A percentile compares a stretch with the other conserved stretches of the same genome.
Conservation (phyloP, 1,140 invertebrate species). For the Copidosoma floridanum region DNA sequence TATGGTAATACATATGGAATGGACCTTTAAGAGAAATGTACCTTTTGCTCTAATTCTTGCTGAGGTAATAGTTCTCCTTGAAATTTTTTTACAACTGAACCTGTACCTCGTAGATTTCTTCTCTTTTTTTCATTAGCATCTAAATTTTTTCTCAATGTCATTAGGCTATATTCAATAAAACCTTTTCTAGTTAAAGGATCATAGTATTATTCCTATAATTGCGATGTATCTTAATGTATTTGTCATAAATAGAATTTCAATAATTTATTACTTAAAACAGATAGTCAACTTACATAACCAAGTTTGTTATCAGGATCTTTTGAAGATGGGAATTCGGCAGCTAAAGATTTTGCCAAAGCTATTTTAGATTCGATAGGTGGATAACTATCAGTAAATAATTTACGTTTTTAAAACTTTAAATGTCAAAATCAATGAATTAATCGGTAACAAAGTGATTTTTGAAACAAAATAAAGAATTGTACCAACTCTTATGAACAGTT, state of each 20-base stretch:
- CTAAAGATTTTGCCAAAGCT: background rate
- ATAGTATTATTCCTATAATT: background rate
- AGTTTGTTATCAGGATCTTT: background rate
- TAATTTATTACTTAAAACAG: background rate
- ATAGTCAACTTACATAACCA: background rate
- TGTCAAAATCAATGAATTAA: no score
- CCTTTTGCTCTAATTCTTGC: no score
- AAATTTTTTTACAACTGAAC: no score
- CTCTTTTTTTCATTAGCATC: background rate
- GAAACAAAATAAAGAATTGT: background rate
- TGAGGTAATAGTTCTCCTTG: background rate
- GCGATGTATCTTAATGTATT: background rate
- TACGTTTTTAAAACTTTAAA: no score
- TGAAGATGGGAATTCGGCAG: background rate
- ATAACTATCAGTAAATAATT: no score
- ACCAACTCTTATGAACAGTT: background rate
- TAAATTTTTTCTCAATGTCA: background rate
- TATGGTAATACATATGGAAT: no score
- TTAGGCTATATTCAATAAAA: no score
- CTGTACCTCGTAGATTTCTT: no score
- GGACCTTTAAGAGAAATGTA: no score
- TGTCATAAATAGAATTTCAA: background rate
- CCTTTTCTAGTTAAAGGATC: no score
- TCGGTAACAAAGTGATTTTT: background rate
- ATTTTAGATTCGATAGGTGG: background rate